Evolutionary conservation across 2,888 invertebrate genomes (phyloP).

Genomic region (Cyrtodaria siliqua): DNA sequence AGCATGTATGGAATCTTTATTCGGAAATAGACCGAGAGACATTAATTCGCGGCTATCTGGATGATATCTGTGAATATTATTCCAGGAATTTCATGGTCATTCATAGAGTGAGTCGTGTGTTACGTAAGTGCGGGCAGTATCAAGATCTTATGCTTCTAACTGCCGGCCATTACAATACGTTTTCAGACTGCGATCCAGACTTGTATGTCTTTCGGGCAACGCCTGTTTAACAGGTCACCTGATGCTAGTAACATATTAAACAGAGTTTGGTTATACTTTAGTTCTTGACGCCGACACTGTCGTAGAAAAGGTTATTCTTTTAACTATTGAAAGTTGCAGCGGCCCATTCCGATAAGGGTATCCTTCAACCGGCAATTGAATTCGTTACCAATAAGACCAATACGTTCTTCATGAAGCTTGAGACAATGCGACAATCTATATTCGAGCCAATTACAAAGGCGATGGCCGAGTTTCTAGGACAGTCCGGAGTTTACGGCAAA

Average conservation of each 20-base stretch:
- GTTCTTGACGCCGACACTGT: slow-evolving; percentile 80
- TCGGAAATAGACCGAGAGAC: no score
- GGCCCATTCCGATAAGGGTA: slow-evolving; percentile 76
- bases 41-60: slow-evolving; percentile 38
- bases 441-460: slow-evolving; percentile 79
- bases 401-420: slow-evolving; percentile 79
- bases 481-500: slow-evolving; percentile 80
- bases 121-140: slow-evolving; percentile 58
- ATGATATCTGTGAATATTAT: slow-evolving; percentile 10
- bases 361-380: slow-evolving; percentile 80
- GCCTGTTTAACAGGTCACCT: no score
- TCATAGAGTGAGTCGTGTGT: slow-evolving; percentile 42
- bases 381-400: slow-evolving; percentile 66
- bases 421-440: slow-evolving; percentile 76
- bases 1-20: no score
- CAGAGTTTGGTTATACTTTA: slow-evolving; percentile 76
- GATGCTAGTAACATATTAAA: no score
- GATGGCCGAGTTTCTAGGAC: slow-evolving; percentile 71
- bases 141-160: slow-evolving; percentile 57
- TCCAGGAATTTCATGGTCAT: slow-evolving; percentile 48
- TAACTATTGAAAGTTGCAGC: slow-evolving; percentile 76
- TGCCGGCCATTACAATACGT: slow-evolving; percentile 28
- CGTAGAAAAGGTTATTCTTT: slow-evolving; percentile 69
- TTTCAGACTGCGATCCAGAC: slow-evolving; percentile 38
- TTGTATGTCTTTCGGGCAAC: not conserved